phyloP scores from a whole-genome alignment of 2,113 vertebrate genomes.

The Peromyscus polionotus region DNA sequence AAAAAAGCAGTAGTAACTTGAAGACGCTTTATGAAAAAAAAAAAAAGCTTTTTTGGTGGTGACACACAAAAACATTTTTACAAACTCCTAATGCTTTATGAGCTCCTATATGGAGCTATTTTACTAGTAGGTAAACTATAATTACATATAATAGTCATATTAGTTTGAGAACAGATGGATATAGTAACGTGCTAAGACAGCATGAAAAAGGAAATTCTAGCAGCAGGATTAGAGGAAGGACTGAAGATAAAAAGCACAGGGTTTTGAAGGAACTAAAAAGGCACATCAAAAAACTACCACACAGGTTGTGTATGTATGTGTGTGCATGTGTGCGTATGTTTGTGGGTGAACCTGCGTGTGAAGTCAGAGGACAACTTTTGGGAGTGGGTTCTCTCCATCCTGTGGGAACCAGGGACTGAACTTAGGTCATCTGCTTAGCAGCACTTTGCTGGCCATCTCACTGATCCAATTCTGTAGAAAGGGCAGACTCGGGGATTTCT shows the following conservation, averaged over 20 bases:
- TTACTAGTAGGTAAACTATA: not conserved
- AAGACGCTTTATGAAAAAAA: not conserved
- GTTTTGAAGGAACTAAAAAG: slow-evolving; percentile 3
- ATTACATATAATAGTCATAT: slow-evolving; percentile 28
- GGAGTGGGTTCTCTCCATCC: not conserved
- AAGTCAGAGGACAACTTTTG: not conserved
- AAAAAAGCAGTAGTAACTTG: slow-evolving; percentile 34
- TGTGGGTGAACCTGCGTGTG: not conserved
- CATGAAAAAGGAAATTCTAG: slow-evolving; percentile 33
- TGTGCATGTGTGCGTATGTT: not conserved
- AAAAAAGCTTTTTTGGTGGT: not conserved
- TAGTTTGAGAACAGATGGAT: slow-evolving; percentile 24
- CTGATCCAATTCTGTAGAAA: not conserved
- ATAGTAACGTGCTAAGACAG: not conserved
- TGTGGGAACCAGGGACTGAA: not conserved
- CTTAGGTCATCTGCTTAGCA: not conserved
- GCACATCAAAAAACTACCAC: not conserved
- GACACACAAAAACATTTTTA: not conserved
- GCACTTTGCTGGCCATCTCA: not conserved
- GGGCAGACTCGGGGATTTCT: not conserved
- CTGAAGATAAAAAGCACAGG: not conserved
- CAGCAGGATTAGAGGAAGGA: not conserved
- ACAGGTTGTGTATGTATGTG: not conserved
- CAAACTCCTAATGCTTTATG: slow-evolving; percentile 9
- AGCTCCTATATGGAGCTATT: slow-evolving; percentile 37